Evolutionary conservation across 2,113 vertebrate genomes (phyloP).

Genomic region (Oreochromis tanganicae): DNA sequence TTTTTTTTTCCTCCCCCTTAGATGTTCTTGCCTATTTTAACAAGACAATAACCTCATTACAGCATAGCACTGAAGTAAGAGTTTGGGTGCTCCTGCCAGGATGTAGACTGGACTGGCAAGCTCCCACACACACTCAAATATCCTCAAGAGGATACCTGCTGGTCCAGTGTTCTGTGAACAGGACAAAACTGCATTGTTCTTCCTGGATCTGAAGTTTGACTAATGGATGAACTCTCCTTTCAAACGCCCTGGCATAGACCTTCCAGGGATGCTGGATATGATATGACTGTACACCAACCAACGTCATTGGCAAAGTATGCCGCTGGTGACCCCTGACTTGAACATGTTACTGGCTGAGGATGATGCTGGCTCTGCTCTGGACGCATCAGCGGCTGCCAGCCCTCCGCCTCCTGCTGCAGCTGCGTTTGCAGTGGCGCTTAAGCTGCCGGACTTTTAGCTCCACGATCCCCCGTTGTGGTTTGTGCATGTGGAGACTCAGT

Average conservation of each 20-base stretch:
- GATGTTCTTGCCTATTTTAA: background rate
- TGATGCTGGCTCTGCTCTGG: too few species aligned
- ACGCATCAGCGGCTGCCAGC: too few species aligned
- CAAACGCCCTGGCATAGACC: background rate
- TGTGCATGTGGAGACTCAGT: too few species aligned
- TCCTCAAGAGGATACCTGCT: background rate
- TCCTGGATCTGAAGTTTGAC: background rate
- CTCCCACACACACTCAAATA: background rate
- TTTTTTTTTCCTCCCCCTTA: background rate
- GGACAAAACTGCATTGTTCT: background rate
- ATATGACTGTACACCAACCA: too few species aligned
- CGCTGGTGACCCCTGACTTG: too few species aligned
- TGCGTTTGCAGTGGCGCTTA: too few species aligned
- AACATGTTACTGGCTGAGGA: too few species aligned
- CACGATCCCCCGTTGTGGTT: too few species aligned
- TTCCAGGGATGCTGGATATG: background rate
- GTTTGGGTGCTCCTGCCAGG: background rate
- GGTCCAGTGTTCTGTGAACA: background rate
- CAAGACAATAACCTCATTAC: background rate
- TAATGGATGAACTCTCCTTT: background rate
- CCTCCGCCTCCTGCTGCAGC: too few species aligned
- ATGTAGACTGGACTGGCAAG: background rate
- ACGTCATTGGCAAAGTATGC: too few species aligned
- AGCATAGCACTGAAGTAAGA: background rate
- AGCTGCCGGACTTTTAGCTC: too few species aligned